phyloP scores from a whole-genome alignment of 1,140 invertebrate genomes.

The Ostrea edulis region DNA sequence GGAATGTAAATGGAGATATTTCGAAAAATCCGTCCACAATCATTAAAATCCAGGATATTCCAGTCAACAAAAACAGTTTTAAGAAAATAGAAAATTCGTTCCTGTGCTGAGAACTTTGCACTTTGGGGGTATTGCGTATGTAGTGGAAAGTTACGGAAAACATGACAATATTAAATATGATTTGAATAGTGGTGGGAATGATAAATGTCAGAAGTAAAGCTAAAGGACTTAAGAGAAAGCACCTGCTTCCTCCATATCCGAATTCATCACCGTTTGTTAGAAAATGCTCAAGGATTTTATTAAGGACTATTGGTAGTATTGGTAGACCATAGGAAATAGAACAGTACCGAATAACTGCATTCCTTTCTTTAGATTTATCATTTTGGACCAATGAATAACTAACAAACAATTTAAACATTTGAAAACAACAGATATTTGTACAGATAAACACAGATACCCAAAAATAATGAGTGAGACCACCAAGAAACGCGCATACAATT shows the following conservation, averaged over 20 bases:
- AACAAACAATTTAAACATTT: conserved; percentile 20
- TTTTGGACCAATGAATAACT: not conserved
- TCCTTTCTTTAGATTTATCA: not conserved
- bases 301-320: not conserved
- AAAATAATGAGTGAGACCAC: conserved; percentile 14
- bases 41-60: conserved; percentile 2
- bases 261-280: not conserved
- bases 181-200: not conserved
- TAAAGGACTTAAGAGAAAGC: not conserved
- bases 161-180: not conserved
- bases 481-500: not conserved
- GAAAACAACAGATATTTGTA: conserved; percentile 4
- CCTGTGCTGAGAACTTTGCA: not conserved
- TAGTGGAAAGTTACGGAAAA: not conserved
- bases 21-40: conserved; percentile 14
- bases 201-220: conserved; percentile 7
- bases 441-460: not conserved
- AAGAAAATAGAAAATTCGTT: conserved; percentile 22
- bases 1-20: conserved; percentile 1
- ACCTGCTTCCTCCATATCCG: conserved; percentile 28
- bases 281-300: not conserved
- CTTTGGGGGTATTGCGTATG: not conserved
- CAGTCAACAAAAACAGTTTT: conserved; percentile 18
- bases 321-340: conserved; percentile 6
- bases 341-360: too few species aligned